Base-by-base conservation (phyloP, 2,797 vertebrate species). In the Oryzias sinensis region DNA sequence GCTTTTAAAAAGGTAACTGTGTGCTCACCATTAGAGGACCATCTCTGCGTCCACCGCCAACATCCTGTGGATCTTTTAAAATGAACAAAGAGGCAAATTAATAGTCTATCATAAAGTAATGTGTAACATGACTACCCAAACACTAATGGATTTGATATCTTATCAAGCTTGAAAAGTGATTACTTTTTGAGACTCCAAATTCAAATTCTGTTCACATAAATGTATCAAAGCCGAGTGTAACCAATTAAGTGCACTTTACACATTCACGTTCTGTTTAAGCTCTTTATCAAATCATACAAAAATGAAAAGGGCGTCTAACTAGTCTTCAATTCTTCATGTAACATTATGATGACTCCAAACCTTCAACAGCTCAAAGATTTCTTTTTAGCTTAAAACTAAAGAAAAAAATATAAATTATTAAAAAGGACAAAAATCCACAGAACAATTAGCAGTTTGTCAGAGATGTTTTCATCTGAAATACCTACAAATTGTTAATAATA, bases 11-110 rank as follows among this genome's bases (percentile, higher is more conserved):
- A 25, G 22, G 8, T 42, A 18, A 50, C 40, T 20, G 24, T 47
- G 18, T 72, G 90, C 96, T 96, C 81, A 97, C 96, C 93, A 95
- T 94, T 43, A 94, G 91, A 53, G 90, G 83, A 49, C 93, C 93
- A 7, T 91, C 93, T 84, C 96, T 92, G 69, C 88, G 93, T 70
- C 90, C 93, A 76, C 91, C 76, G 77, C 92, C 91, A 47, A 92
- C 75, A 67, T 97, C 96, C 43, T 95, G 93, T 20, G 87, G 77
- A 73, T 97, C 95, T 97, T 89, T 77, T 74, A 6, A 2, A 16
- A 27, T 15, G 4, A 61, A 50, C 47, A 55, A 65, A 7, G 20
- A 56, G 59, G 51, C n/a, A 59, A 71, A 65, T 40, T 17, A 13
- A 65, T 51, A 37, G 29, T 43, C 49, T 37, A 65, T 22, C 20